A percentile compares a stretch with the other conserved stretches of the same genome.
These are phyloP conservation scores for Linhomoeus sp. DNA, from an alignment of 2,888 invertebrate species.

Conservation along the genomic window DNA sequence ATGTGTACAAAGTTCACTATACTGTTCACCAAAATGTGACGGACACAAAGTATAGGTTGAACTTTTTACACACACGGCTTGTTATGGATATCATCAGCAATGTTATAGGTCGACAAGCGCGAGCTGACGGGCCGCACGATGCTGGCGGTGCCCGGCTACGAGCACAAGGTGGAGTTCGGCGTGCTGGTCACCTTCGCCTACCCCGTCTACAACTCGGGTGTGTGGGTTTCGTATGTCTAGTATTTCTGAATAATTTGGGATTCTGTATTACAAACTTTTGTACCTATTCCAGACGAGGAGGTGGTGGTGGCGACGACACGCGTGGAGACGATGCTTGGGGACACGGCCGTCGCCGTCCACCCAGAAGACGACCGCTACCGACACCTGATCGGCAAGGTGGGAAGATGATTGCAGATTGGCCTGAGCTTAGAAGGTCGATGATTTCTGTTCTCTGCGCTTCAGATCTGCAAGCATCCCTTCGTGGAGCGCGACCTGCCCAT, in stretches of 20 bases:
- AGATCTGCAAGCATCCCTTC: slow-evolving; percentile 64
- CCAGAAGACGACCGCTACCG: slow-evolving; percentile 65
- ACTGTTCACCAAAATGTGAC: no score
- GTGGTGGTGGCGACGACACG: slow-evolving; percentile 87
- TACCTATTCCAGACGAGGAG: slow-evolving; percentile 42
- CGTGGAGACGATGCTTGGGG: slow-evolving; percentile 90
- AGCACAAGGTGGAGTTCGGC: slow-evolving; percentile 76
- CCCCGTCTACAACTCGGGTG: slow-evolving; percentile 41
- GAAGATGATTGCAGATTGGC: not conserved
- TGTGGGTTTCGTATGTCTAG: not conserved
- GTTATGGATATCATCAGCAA: no score
- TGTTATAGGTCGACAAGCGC: slow-evolving; percentile 56
- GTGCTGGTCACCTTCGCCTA: slow-evolving; percentile 79
- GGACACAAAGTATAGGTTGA: no score
- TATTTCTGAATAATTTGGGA: not conserved
- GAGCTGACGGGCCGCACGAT: slow-evolving; percentile 66
- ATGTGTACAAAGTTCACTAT: no score
- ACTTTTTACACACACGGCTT: no score
- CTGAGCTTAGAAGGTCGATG: no score
- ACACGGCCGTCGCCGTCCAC: slow-evolving; percentile 92
- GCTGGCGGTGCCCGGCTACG: slow-evolving; percentile 70
- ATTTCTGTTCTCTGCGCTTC: no score
- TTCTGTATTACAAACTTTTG: not conserved
- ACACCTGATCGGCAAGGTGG: not conserved
- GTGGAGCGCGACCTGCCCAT: slow-evolving; percentile 55